phyloP scores from a whole-genome alignment of 1,140 invertebrate species.

The Diabrotica virgifera region DNA sequence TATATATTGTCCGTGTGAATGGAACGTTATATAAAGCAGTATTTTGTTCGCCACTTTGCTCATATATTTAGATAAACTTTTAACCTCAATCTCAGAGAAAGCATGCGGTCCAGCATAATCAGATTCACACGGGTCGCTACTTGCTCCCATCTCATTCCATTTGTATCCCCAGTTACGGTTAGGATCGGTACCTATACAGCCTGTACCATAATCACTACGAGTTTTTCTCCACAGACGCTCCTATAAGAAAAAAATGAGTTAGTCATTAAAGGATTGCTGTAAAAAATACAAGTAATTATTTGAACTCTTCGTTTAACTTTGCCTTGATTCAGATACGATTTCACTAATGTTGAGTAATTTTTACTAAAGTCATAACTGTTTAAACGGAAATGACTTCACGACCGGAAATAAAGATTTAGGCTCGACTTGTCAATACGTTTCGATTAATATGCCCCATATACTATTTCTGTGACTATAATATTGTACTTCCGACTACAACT shows the following conservation, averaged over 20 bases:
- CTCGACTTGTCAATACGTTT: too few species aligned
- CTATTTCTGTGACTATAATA: too few species aligned
- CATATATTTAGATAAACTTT: constrained; percentile 56
- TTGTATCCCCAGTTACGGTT: constrained; percentile 74
- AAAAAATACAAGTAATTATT: too few species aligned
- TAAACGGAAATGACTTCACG: too few species aligned
- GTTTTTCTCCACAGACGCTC: constrained; percentile 76
- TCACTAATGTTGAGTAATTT: too few species aligned
- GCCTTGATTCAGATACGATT: too few species aligned
- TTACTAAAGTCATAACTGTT: too few species aligned
- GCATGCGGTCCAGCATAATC: constrained; percentile 65
- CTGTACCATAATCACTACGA: constrained; percentile 50
- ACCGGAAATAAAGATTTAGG: too few species aligned
- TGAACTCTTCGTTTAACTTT: too few species aligned
- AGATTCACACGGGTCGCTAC: constrained; percentile 64
- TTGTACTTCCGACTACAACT: too few species aligned
- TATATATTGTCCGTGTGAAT: constrained; percentile 73
- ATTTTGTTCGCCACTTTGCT: constrained; percentile 53
- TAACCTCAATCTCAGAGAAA: constrained; percentile 74
- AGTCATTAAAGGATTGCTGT: too few species aligned
- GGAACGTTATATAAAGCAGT: constrained; percentile 69
- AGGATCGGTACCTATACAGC: constrained; percentile 66
- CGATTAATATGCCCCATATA: too few species aligned
- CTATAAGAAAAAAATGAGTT: constrained; percentile 41
- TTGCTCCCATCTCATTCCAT: constrained; percentile 66